Base-by-base conservation (phyloP, 2,797 vertebrate genomes). In the Ceyx erithaca region DNA sequence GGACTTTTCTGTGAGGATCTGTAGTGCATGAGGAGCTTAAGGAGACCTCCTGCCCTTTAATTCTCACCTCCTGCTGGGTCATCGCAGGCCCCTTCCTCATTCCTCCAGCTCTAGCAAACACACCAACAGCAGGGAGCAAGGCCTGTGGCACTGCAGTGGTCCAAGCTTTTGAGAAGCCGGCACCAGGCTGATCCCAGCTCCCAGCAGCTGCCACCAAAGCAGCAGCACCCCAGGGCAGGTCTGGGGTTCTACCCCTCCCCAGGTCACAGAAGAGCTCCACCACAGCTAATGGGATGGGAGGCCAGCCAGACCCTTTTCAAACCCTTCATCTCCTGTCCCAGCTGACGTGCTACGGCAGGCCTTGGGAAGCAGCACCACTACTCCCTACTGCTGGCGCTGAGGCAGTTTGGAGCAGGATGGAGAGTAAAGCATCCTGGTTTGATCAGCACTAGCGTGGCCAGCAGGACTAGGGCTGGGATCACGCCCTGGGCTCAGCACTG, bases 1-100 rank as follows among this genome's bases (percentile, higher is more conserved):
- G 59, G 84, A 84, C 72, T 93, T 69, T 5, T 31, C 77, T 58
- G 76, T 40, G 78, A 70, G 80, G 76, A 87, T 92, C 89, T 81
- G 82, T 14, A 26, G 51, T 2, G 16, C 18, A 49, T 1, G 5
- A 80, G 77, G 75, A 89, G 89, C 92, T 94, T 92, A 97, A 94
- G 54, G 63, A 88, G 82, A 91, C 80, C 85, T 93, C 88, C 80
- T 0, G 1, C 55, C 58, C 63, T 59, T 72, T 90, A 92, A 92
- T 87, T 94, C 79, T 49, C 3, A 2, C 80, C 31, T 75, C 83
- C 76, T 5, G 7, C 64, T 17, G 69, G 30, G 35, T n/a, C 0
- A 0, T 40, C 45, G 58, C 37, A 30, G 57, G 16, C 25, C 46
- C 45, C 59, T 59, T 93, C 59, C 48, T 45, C 23, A 13, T 57